Evolutionary conservation across 2,113 vertebrate species (phyloP).

Genomic region (Apeltes quadracus): DNA sequence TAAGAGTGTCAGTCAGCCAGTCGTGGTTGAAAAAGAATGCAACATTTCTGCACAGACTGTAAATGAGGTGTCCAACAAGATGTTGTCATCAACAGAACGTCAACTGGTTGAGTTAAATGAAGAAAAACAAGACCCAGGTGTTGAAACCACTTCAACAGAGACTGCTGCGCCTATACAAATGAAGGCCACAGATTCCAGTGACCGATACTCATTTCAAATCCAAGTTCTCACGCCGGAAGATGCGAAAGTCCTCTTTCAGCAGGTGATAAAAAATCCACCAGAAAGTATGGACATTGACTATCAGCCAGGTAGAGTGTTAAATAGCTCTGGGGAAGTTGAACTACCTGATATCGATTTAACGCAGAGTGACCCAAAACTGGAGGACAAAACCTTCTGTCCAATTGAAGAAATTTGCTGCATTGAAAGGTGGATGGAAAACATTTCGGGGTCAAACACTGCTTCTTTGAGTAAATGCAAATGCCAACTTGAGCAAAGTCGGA

Average conservation of each 20-base stretch:
- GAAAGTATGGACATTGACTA: background rate
- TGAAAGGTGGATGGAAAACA: constrained; percentile 47
- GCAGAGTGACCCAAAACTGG: background rate
- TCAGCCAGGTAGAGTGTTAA: background rate
- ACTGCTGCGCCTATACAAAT: background rate
- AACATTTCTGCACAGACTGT: background rate
- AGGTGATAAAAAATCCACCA: background rate
- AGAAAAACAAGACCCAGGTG: background rate
- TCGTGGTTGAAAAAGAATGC: background rate
- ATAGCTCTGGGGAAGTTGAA: background rate
- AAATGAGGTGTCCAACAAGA: constrained; percentile 2
- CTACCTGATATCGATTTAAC: background rate
- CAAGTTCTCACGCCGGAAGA: constrained; percentile 64
- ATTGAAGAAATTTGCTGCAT: constrained; percentile 70
- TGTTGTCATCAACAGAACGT: background rate
- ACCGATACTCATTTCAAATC: constrained; percentile 62
- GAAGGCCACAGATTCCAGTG: background rate
- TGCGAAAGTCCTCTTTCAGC: constrained; percentile 53
- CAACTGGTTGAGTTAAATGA: background rate
- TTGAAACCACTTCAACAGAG: background rate
- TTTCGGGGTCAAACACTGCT: background rate
- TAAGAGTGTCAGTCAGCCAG: constrained; percentile 8
- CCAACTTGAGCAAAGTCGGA: background rate
- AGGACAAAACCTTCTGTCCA: background rate
- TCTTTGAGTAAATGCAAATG: constrained; percentile 48